phyloP scores from a whole-genome alignment of 2,797 vertebrate species.

The Gallinago solitaria region DNA sequence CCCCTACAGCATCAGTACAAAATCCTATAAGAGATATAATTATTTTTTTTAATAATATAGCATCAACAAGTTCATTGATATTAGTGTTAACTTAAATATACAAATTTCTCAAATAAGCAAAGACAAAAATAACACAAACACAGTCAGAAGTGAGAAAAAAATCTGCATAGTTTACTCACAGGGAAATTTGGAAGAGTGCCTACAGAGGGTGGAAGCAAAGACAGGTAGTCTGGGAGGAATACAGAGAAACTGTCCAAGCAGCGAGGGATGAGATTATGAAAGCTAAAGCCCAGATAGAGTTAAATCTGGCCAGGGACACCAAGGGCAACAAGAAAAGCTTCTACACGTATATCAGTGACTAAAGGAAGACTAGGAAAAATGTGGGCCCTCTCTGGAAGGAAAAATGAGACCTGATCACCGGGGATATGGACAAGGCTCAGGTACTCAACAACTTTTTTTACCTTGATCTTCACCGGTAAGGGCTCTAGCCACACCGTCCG shows the following conservation, averaged over 20 bases:
- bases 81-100: background rate
- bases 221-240: background rate
- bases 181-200: background rate
- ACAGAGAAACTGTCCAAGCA: background rate
- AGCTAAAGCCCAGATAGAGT: background rate
- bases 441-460: background rate
- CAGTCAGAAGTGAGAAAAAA: background rate
- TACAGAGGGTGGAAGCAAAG: background rate
- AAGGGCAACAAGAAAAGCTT: background rate
- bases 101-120: background rate
- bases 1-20: too few species aligned
- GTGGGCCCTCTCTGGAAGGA: background rate
- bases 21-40: too few species aligned
- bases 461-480: background rate
- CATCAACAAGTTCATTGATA: background rate
- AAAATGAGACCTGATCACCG: background rate
- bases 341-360: background rate
- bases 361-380: background rate
- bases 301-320: background rate
- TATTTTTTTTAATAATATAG: too few species aligned
- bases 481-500: background rate
- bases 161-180: background rate
- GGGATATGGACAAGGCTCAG: background rate
- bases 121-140: background rate
- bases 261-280: background rate